Evolutionary conservation across 2,888 invertebrate species (phyloP), one percentile per base, ranked within the genome.

Genomic region (Cryptus viduatorius): DNA sequence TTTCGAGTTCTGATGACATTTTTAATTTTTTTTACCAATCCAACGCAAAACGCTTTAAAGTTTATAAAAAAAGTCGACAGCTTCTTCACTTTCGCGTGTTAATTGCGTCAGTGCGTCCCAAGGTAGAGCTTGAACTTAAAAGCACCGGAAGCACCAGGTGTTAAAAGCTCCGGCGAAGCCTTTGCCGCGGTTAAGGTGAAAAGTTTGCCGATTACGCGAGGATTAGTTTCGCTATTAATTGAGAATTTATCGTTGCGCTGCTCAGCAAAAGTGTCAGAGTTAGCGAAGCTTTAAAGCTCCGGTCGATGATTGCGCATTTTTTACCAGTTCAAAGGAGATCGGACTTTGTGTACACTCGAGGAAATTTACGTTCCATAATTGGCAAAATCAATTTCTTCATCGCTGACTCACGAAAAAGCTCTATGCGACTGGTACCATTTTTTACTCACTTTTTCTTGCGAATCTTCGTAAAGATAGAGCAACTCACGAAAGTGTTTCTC

Each of bases 401-500:
- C 14, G 48, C 7, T 12, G n/a, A 31, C 4, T 31, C 31, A 4
- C 10, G 29, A 37, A 5, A 31, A 37, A 64, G 61, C 73, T 37
- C 42, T 16, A 16, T 14, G 4, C n/a, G 10, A 48, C n/a, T 2
- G 4, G 29, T 68, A 56, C 44, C 44, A 31, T 50, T 31, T 84
- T 76, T 50, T 37, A 56, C 77, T 53, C 75, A 89, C 89, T 87
- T 88, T 84, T 48, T 77, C 79, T 14, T 61, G 77, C 2, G 82
- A 68, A 65, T 59, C 42, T 5, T 87, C 65, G 72, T 86, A 85
- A 50, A 89, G 79, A 7, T 80, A 71, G 68, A 85, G 67, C 37
- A 89, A 65, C 77, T 89, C 87, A 2, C 67, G 69, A 69, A 87
- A 86, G 61, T 84, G 71, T 78, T 86, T 87, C 56, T 87, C 88